phyloP scores from a whole-genome alignment of 1,140 invertebrate genomes.

The Caenorhabditis briggsae region DNA sequence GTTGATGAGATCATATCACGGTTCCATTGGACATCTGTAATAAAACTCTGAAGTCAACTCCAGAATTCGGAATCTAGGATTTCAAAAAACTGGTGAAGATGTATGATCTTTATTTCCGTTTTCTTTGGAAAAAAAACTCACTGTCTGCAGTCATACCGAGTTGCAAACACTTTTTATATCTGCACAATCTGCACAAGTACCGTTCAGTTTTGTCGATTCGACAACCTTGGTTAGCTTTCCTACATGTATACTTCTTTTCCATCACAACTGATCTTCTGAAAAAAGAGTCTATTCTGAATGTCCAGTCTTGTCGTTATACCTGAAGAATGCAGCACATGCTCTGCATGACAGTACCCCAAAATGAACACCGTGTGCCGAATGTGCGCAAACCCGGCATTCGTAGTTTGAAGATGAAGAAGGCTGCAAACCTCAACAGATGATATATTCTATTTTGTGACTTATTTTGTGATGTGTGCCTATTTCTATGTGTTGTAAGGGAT shows the following conservation, averaged over 20 bases:
- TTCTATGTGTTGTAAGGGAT: not conserved
- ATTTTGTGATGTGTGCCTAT: conserved; percentile 45
- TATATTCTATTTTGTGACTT: conserved; percentile 40
- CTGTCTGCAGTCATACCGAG: conserved; percentile 36
- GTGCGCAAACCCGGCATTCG: conserved; percentile 56
- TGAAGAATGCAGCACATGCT: conserved; percentile 60
- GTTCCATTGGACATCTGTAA: conserved; percentile 49
- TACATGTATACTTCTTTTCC: conserved; percentile 21
- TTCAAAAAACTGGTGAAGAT: not conserved
- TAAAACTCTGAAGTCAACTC: no score
- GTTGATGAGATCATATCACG: conserved; percentile 49
- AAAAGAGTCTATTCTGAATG: not conserved
- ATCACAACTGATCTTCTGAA: conserved; percentile 32
- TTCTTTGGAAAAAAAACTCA: not conserved
- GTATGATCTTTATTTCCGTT: not conserved
- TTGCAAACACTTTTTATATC: conserved; percentile 35
- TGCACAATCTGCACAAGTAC: conserved; percentile 45
- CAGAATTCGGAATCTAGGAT: not conserved
- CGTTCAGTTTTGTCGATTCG: conserved; percentile 29
- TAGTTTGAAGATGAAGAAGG: conserved; percentile 7
- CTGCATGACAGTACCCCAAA: conserved; percentile 56
- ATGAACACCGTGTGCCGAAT: conserved; percentile 58
- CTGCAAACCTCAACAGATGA: conserved; percentile 4
- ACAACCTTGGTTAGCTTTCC: conserved; percentile 16
- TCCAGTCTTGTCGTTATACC: not conserved